phyloP scores from a whole-genome alignment of 2,888 invertebrate species.

The Ditylenchus weischeri region DNA sequence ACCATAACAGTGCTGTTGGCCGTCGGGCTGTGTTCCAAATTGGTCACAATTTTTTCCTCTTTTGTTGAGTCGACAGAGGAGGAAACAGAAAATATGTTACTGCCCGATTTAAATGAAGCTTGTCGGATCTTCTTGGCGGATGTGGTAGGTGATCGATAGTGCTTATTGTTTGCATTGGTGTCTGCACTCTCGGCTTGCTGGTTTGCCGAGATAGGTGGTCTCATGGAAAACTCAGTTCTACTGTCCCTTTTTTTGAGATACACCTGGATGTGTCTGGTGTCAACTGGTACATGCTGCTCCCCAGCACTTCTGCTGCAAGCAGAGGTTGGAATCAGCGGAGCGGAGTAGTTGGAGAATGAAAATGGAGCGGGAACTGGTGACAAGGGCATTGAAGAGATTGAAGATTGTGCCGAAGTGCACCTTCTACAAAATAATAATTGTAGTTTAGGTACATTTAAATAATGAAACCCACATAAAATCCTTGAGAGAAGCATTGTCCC shows the following conservation, averaged over 20 bases:
- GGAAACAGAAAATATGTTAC: slow-evolving; percentile 18
- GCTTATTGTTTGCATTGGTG: background rate
- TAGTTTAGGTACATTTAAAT: background rate
- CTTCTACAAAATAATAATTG: too few relatives aligned
- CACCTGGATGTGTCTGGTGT: slow-evolving; percentile 4
- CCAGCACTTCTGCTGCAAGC: background rate
- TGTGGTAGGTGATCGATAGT: background rate
- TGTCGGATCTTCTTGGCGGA: background rate
- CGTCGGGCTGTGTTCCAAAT: slow-evolving; percentile 16
- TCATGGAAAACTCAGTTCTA: background rate
- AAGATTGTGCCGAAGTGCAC: slow-evolving; percentile 4
- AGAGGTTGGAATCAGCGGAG: background rate
- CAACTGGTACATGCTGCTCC: background rate
- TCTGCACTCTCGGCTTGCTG: background rate
- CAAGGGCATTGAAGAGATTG: background rate
- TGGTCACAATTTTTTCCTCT: slow-evolving; percentile 22
- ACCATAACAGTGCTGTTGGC: slow-evolving; percentile 15
- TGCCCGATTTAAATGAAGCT: background rate
- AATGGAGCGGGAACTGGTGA: background rate
- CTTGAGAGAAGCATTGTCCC: slow-evolving; percentile 1
- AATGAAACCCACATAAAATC: slow-evolving; percentile 4
- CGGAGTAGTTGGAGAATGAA: slow-evolving; percentile 1
- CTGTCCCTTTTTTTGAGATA: background rate
- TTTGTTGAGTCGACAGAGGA: slow-evolving; percentile 25
- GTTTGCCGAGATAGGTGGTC: background rate